A percentile compares a stretch with the other conserved stretches of the same genome.
phyloP scores from a whole-genome alignment of 2,113 vertebrate species.

The Gadus macrocephalus region DNA sequence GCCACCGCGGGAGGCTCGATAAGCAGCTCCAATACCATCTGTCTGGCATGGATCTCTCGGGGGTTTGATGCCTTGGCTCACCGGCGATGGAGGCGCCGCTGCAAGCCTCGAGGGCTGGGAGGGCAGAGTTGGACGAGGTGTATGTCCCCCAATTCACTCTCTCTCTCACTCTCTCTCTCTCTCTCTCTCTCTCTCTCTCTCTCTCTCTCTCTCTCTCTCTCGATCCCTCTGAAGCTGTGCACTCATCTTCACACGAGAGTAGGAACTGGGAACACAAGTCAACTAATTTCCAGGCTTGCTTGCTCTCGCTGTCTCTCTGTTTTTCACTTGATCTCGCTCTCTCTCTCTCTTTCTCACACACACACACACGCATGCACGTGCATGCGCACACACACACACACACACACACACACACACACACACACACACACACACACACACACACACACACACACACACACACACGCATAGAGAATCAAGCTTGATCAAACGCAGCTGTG shows the following conservation, averaged over 20 bases:
- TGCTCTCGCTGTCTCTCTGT: conserved; percentile 18
- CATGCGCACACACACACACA: conserved; percentile 25
- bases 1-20: conserved; percentile 58
- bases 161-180: no score
- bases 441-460: conserved; percentile 29
- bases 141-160: conserved; percentile 22
- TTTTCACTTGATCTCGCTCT: conserved; percentile 34
- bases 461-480: conserved; percentile 33
- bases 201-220: no score
- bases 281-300: conserved; percentile 22
- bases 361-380: background rate
- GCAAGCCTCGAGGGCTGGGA: conserved; percentile 55
- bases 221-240: conserved; percentile 65
- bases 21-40: conserved; percentile 67
- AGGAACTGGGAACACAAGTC: conserved; percentile 27
- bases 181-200: no score
- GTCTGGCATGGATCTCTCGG: conserved; percentile 70
- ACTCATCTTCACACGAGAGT: conserved; percentile 61
- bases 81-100: conserved; percentile 47
- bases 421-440: conserved; percentile 28
- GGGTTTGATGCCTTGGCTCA: conserved; percentile 56
- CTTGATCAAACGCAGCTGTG: conserved; percentile 70
- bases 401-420: conserved; percentile 32
- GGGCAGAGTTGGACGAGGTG: conserved; percentile 51
- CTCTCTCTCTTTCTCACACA: conserved; percentile 20